Evolutionary conservation across 2,797 vertebrate genomes (phyloP).

Genomic region (Leptatherina wallacei): DNA sequence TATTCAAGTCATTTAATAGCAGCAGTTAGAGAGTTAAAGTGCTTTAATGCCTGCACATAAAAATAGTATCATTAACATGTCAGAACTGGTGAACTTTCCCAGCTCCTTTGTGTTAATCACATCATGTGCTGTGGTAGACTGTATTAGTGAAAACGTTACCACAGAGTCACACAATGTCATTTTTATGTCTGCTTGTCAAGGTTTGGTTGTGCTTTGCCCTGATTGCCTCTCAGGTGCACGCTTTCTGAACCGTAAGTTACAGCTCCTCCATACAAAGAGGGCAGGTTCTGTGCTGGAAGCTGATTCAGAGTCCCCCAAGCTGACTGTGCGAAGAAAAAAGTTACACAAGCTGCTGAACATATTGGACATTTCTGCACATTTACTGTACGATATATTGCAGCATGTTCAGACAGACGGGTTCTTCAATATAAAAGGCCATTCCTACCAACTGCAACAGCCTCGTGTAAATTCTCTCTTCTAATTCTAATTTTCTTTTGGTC

Average conservation of each 20-base stretch:
- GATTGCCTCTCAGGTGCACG: too few species aligned
- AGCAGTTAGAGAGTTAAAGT: not conserved
- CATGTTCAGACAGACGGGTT: too few species aligned
- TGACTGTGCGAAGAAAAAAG: too few species aligned
- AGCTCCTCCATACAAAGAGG: not conserved
- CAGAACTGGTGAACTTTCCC: not conserved
- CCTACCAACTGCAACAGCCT: not conserved
- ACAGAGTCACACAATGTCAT: not conserved
- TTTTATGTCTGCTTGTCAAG: not conserved
- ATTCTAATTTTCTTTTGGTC: too few species aligned
- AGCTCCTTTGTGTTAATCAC: too few species aligned
- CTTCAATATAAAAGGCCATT: not conserved
- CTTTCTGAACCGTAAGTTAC: not conserved
- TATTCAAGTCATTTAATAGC: not conserved
- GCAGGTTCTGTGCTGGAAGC: too few species aligned
- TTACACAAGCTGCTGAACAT: not conserved
- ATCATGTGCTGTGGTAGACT: not conserved
- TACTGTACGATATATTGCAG: not conserved
- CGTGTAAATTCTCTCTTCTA: not conserved
- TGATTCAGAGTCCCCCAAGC: too few species aligned
- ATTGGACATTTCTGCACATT: not conserved
- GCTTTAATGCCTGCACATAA: not conserved
- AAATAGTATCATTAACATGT: too few species aligned
- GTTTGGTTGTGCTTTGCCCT: too few species aligned
- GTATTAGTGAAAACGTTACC: not conserved